Evolutionary conservation across 1,140 invertebrate genomes (phyloP), one percentile per base, ranked within the genome.

Genomic region (Lysiphlebus fabarum): DNA sequence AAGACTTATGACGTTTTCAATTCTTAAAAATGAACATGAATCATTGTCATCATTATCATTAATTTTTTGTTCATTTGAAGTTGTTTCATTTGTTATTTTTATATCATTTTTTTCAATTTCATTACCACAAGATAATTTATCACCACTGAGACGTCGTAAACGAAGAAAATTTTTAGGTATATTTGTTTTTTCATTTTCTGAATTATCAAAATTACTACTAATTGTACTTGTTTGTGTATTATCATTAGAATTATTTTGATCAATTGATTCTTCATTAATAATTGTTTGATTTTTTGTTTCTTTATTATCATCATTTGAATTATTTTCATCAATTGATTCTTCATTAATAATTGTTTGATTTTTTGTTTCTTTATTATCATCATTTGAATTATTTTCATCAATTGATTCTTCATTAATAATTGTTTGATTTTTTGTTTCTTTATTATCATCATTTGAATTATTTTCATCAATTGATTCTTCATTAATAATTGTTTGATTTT

Each of bases 1-100:
- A 6, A 79, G 65, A 56, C 77, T 79, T 9, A 79, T 64, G 33
- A 79, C 77, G 55, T 70, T 77, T 50, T 71, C 74, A n/a, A 79
- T 79, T 44, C 70, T 74, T 6, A 78, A 54, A 38, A 76, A 76
- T 1, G 72, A 70, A 41, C 66, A 68, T 0, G 69, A 65, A 5
- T 70, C 69, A 6, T 76, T 70, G 5, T 42, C 58, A 7, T 67
- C 62, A 14, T 53, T 42, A 37, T 38, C 26, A 53, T 17, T 38
- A 37, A 2, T 8, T 61, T 56, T 7, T 11, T 14, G 51, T 6
- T 56, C 54, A 33, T 64, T 17, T 10, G 37, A 6, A 26, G n/a
- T 61, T 33, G 45, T 37, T 6, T 50, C 12, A 4, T 58, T 14
- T 37, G 26, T 37, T 45, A 47, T 41, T 5, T 41, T 2, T 9